phyloP scores from a whole-genome alignment of 37 sponge, comb jelly and placozoan species.

The Spongilla lacustris region DNA sequence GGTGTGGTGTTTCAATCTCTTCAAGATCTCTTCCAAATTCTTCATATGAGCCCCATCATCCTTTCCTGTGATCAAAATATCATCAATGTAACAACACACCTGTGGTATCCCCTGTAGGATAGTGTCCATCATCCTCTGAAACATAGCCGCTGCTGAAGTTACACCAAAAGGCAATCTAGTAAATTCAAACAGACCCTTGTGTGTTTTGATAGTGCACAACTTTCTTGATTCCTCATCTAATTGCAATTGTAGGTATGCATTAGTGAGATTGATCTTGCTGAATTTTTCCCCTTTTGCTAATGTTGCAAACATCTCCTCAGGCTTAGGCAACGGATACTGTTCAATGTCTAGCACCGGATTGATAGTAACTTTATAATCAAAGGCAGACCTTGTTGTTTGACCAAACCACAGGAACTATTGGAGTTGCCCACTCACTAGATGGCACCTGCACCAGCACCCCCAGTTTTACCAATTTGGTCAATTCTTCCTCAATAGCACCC shows the following conservation, averaged over 20 bases:
- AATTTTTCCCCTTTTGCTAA: slow-evolving; percentile 18
- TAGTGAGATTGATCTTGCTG: slow-evolving; percentile 21
- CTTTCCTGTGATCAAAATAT: slow-evolving; percentile 41
- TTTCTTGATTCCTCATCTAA: slow-evolving; percentile 21
- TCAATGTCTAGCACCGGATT: slow-evolving; percentile 28
- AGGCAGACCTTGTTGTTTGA: background rate
- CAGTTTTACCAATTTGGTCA: too few relatives aligned
- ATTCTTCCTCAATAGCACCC: too few relatives aligned
- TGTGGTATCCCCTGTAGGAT: slow-evolving; percentile 34
- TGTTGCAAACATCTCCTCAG: slow-evolving; percentile 43
- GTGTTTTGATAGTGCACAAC: too few relatives aligned
- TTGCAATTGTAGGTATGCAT: slow-evolving; percentile 37
- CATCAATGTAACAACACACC: slow-evolving; percentile 45
- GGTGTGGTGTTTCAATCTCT: slow-evolving; percentile 13
- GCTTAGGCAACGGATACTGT: slow-evolving; percentile 42
- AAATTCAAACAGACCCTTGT: too few relatives aligned
- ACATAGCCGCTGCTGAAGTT: slow-evolving; percentile 30
- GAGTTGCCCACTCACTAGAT: too few relatives aligned
- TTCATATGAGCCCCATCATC: slow-evolving; percentile 30
- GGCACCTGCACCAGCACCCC: too few relatives aligned
- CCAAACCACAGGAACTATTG: too few relatives aligned
- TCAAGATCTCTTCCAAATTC: slow-evolving; percentile 26
- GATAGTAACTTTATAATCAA: slow-evolving; percentile 38
- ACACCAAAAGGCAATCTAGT: too few relatives aligned
- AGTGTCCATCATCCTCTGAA: slow-evolving; percentile 39